phyloP scores from a whole-genome alignment of 2,888 invertebrate species.

The Erynnis tages region DNA sequence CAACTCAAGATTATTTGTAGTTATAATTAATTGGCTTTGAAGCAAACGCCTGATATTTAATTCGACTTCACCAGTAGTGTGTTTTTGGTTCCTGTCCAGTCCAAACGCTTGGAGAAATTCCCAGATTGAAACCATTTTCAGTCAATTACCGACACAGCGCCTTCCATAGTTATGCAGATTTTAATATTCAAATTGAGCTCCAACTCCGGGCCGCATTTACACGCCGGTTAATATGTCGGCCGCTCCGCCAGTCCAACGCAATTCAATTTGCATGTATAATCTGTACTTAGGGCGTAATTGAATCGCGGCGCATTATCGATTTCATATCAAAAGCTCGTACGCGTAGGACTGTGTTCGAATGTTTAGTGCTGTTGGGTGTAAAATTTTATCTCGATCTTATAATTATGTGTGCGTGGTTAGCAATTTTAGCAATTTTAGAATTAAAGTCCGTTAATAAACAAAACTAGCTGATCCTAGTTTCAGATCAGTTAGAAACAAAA shows the following conservation, averaged over 20 bases:
- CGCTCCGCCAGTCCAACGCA: conserved; percentile 20
- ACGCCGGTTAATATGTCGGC: conserved; percentile 25
- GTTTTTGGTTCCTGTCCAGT: too few relatives aligned
- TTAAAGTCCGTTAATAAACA: too few relatives aligned
- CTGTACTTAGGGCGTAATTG: conserved; percentile 26
- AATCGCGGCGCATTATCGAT: conserved; percentile 25
- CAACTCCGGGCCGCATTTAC: conserved; percentile 20
- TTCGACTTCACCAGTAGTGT: too few relatives aligned
- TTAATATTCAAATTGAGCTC: conserved; percentile 22
- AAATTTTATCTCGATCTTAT: not conserved
- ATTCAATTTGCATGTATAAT: conserved; percentile 27
- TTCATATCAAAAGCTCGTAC: conserved; percentile 24
- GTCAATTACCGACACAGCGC: not conserved
- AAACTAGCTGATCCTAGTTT: too few relatives aligned
- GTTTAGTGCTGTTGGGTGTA: not conserved
- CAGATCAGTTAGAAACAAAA: too few relatives aligned
- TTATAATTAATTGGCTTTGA: too few relatives aligned
- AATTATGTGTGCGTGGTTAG: too few relatives aligned
- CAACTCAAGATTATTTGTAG: too few relatives aligned
- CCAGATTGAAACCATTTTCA: too few relatives aligned
- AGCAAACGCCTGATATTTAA: too few relatives aligned
- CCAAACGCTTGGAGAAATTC: too few relatives aligned
- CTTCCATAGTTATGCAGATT: conserved; percentile 16
- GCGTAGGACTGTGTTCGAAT: conserved; percentile 5
- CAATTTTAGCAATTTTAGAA: too few relatives aligned